Evolutionary conservation across 2,797 vertebrate species (phyloP).

Genomic region (Notolepis coatsorum): DNA sequence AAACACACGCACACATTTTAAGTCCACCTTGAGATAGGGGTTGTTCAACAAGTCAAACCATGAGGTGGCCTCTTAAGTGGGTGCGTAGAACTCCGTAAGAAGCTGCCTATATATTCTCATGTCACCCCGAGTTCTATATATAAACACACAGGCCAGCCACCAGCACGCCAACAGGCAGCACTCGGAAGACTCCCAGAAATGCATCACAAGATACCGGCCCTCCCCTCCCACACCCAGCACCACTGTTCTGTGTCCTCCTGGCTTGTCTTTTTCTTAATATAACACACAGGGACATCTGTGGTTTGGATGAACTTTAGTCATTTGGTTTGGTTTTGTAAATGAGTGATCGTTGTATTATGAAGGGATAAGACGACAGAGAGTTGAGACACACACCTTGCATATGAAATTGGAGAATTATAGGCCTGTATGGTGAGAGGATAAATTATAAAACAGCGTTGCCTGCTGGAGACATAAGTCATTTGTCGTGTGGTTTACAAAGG

Average conservation of each 20-base stretch:
- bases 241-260: conserved; percentile 6
- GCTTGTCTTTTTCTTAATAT: neutral
- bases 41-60: conserved; percentile 43
- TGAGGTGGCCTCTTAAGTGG: conserved; percentile 28
- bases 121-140: conserved; percentile 78
- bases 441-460: neutral
- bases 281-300: conserved; percentile 1
- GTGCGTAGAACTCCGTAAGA: conserved; percentile 49
- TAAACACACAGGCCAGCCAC: conserved; percentile 58
- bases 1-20: no score
- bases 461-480: neutral
- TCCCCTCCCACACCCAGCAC: neutral
- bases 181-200: conserved; percentile 60
- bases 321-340: no score
- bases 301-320: neutral
- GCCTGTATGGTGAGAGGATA: neutral
- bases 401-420: neutral
- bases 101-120: conserved; percentile 64
- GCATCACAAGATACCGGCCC: conserved; percentile 66
- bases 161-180: conserved; percentile 53
- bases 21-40: conserved; percentile 17
- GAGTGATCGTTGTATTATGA: neutral
- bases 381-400: neutral
- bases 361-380: neutral
- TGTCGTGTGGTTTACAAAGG: neutral